Evolutionary conservation across 2,797 vertebrate genomes (phyloP), one percentile per base, ranked within the genome.

Genomic region (Semotilus atromaculatus): DNA sequence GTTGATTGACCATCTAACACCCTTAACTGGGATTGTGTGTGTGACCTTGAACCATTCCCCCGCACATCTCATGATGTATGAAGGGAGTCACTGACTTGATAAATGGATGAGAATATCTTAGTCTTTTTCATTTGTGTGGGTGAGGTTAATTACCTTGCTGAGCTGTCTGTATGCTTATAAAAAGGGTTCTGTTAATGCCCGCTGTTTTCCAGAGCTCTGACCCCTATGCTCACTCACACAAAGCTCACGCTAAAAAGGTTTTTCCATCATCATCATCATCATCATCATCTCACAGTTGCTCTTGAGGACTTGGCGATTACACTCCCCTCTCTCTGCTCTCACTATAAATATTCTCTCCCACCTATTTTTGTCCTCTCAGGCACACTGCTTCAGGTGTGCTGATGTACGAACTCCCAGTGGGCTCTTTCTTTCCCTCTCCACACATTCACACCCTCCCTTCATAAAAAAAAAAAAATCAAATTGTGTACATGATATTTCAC

Each of bases 141-240:
- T 76, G 45, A 85, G 76, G 85, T 79, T 87, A 86, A 77, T 84
- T 86, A 80, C n/a, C 31, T 51, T 26, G 14, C 21, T 23, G 26
- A 34, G 71, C 53, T 64, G 19, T 53, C 26, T 7, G 26, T 75
- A 70, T 23, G 36, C 64, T 80, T 79, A 18, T 77, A 45, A 71
- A 40, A 86, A 66, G 66, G 73, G 45, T 55, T 62, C 19, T n/a
- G 53, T 72, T 85, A 80, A 83, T 81, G 64, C 64, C 9, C 3
- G 2, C 58, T 21, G 66, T 77, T 83, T 83, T 82, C 70, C 68
- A 77, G 75, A 67, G 55, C 67, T 53, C 80, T 38, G 73, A 60
- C 43, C 16, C 19, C 2, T 72, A 13, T 7, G 0, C 34, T 45
- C 34, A 5, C 62, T 58, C 80, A 70, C 43, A 29, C 19, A 62